Base-by-base conservation (phyloP, 2,797 vertebrate species). In the Pipistrellus pygmaeus region DNA sequence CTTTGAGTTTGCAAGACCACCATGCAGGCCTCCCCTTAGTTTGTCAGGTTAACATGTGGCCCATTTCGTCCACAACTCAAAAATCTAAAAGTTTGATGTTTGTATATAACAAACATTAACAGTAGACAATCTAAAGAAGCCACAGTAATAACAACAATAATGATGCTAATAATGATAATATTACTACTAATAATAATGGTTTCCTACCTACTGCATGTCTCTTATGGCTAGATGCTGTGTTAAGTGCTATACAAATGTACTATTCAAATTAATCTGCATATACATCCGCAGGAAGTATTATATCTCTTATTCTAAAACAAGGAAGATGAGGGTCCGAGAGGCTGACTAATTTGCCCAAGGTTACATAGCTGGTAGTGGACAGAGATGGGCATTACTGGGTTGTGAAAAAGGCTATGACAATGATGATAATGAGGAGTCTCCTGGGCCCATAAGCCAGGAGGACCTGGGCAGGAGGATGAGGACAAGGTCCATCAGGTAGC, bases 261-360 rank as follows among this genome's bases (percentile, higher is more conserved):
- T 87, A 9, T 90, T 87, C 41, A 35, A 38, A 27, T 21, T 44
- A 4, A 60, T 38, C 64, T 38, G 7, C 13, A 55, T 13, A 10
- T 38, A 73, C 64, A 85, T 38, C 57, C 64, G 14, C 38, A 68
- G 46, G 35, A 82, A 73, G 9, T 73, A 64, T 30, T 12, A 0
- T n/a, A 17, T 55, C 48, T 68, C 25, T 85, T 69, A 75, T 41
- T 84, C 66, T 51, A 75, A 80, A n/a, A 60, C 20, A 73, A 44
- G 3, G 9, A 82, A n/a, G 53, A 9, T 41, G 21, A 92, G 14
- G 21, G 68, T 68, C 48, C 73, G 41, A 57, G 9, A 68, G 17
- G 35, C 17, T 78, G 62, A 71, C 25, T 71, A 55, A 38, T 48
- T 57, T 55, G 20, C 27, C 80, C 30, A 85, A 44, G 17, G 10